Percentiles rank a stretch among this genome's conserved stretches.
Conservation (phyloP, 2,888 invertebrate species). For the Philaethria dido region DNA sequence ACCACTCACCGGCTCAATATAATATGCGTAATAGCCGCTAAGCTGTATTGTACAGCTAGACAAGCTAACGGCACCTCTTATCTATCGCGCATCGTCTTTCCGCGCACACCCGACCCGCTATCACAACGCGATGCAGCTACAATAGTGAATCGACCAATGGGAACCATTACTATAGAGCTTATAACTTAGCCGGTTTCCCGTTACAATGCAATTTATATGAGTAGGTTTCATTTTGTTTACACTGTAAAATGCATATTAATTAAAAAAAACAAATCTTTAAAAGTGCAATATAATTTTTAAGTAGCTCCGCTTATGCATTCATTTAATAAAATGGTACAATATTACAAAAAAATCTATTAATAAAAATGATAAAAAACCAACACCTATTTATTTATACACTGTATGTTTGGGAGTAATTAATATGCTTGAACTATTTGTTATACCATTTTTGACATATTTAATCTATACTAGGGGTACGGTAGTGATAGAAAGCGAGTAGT, state of each 20-base stretch:
- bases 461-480: too few relatives aligned
- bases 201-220: conserved; percentile 29
- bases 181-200: conserved; percentile 38
- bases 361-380: too few relatives aligned
- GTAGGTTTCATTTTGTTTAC: conserved; percentile 7
- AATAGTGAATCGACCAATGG: conserved; percentile 35
- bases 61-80: conserved; percentile 76
- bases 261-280: not conserved
- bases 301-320: too few relatives aligned
- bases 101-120: conserved; percentile 63
- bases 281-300: too few relatives aligned
- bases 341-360: too few relatives aligned
- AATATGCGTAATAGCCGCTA: conserved; percentile 62
- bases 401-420: too few relatives aligned
- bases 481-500: too few relatives aligned
- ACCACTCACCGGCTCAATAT: conserved; percentile 47
- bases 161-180: conserved; percentile 35
- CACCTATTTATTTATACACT: too few relatives aligned
- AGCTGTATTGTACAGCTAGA: conserved; percentile 74
- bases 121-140: conserved; percentile 48
- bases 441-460: too few relatives aligned
- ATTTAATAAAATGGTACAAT: too few relatives aligned
- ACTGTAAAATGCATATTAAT: not conserved
- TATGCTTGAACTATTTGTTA: too few relatives aligned
- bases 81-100: conserved; percentile 72